Conservation (phyloP, 2,797 vertebrate species). For the Rhynchonycteris naso region DNA sequence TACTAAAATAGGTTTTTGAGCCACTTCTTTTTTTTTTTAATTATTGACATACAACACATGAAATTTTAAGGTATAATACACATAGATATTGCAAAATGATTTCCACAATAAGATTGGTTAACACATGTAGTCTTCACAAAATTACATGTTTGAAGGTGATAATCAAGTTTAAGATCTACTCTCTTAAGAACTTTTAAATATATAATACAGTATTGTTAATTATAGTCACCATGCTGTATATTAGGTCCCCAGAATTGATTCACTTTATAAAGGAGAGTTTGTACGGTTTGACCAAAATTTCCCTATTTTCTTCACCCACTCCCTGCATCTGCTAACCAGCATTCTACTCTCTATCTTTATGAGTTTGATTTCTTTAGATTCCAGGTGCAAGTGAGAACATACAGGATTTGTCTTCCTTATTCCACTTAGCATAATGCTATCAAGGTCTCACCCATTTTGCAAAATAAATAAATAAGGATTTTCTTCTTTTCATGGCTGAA, state of each 20-base stretch:
- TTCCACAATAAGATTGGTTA: not conserved
- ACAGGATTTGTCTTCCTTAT: not conserved
- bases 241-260: not conserved
- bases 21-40: not conserved
- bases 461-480: not conserved
- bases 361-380: not conserved
- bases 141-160: not conserved
- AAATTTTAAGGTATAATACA: not conserved
- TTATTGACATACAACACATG: not conserved
- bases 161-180: not conserved
- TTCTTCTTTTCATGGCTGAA: not conserved
- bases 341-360: not conserved
- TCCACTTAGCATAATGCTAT: not conserved
- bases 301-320: not conserved
- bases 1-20: not conserved
- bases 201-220: not conserved
- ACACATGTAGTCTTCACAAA: not conserved
- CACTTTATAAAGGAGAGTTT: not conserved
- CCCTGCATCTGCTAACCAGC: not conserved
- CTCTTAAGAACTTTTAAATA: not conserved
- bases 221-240: not conserved
- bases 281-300: not conserved
- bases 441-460: not conserved
- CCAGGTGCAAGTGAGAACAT: not conserved
- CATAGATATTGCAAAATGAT: not conserved